Conservation (phyloP, 2,113 vertebrate species). For the Nycticebus coucang region DNA sequence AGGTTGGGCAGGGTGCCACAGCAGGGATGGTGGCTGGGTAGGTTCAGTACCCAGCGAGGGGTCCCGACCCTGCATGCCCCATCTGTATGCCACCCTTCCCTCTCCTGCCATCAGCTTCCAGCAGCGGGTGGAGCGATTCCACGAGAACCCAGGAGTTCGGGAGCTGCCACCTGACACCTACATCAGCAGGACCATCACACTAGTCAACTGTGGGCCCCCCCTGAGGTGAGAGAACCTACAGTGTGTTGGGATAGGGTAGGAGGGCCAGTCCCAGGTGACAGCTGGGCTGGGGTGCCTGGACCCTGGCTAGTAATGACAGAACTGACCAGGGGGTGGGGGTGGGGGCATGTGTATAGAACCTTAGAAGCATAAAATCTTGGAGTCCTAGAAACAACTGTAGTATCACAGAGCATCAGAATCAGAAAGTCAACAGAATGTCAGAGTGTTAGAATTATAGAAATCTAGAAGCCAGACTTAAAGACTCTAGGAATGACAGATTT, state of each 20-base stretch:
- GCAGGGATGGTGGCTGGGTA: background rate
- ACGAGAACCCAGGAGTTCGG: constrained; percentile 84
- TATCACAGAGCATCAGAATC: background rate
- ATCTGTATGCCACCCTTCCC: fast-evolving
- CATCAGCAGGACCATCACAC: constrained; percentile 87
- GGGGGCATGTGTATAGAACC: background rate
- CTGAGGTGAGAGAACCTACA: constrained; percentile 84
- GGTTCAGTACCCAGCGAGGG: background rate
- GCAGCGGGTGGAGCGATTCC: constrained; percentile 91
- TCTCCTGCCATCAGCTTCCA: constrained; percentile 88
- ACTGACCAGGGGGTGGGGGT: background rate
- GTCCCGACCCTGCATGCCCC: background rate
- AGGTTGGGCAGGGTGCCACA: background rate
- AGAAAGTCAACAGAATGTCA: background rate
- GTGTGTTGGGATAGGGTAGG: background rate
- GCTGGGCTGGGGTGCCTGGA: fast-evolving
- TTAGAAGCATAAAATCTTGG: background rate
- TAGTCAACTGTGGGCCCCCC: constrained; percentile 93
- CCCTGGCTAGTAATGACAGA: no score
- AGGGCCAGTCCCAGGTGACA: background rate
- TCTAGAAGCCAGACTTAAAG: background rate
- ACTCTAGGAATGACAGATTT: background rate
- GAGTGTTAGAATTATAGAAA: background rate
- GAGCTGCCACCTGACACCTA: constrained; percentile 84
- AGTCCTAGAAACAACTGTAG: background rate